Evolutionary conservation across 2,797 vertebrate species (phyloP), one percentile per base, ranked within the genome.

Genomic region (Falco columbarius): DNA sequence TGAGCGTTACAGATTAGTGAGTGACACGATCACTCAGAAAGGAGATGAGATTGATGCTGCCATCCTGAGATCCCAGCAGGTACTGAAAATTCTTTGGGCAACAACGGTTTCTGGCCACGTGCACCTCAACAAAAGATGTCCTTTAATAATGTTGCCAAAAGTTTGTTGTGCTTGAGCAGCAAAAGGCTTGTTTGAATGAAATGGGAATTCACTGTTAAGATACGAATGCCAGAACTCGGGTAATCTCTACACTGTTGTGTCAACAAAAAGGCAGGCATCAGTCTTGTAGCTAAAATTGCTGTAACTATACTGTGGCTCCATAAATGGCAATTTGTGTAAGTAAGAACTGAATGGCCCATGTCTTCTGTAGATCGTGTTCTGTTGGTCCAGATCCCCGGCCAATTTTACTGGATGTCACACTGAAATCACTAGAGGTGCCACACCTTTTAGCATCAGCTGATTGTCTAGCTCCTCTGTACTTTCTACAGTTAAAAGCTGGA

Each of bases 31-130:
- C 89, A 97, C 97, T 30, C 99, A 99, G 96, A 99, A 99, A 89
- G 99, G 99, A 46, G 98, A 99, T 91, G 98, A 98, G 97, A 99
- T 99, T 20, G 99, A 99, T 34, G 99, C 99, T 9, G 99, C 99
- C 88, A 98, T 99, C 91, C 98, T 99, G 85, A 99, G 99, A 95
- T 99, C 98, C 42, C 99, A 99, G 98, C 98, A 99, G 99, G 99
- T 99, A 99, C 97, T 98, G 97, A 98, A 98, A 94, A 73, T 93
- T 77, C 56, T 94, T 74, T 52, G 38, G 27, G 68, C 42, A 32
- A 0, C 79, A 34, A 24, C 18, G 82, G 54, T 75, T 55, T 73
- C 68, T 77, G 49, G 5, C 70, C 34, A 19, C 12, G 26, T 63
- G 24, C 68, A 54, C 47, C 90, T 89, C 47, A 91, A 85, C 77